Evolutionary conservation across 2,113 vertebrate species (phyloP).

Genomic region (Planiliza haematocheilus): DNA sequence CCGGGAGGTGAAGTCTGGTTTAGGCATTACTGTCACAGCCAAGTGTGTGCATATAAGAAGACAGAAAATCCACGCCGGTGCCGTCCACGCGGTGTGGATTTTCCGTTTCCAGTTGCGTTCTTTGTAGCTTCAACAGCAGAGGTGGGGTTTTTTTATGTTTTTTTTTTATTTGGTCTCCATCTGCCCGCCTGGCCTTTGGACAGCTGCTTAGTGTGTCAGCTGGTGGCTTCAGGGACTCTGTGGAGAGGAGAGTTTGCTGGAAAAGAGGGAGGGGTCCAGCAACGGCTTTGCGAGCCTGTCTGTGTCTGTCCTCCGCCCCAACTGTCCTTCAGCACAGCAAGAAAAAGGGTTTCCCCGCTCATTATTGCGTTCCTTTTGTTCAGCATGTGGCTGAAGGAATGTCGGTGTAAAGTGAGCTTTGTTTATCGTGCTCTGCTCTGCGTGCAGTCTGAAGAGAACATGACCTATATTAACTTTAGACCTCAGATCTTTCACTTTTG

Average conservation of each 20-base stretch:
- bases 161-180: slow-evolving; percentile 57
- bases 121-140: slow-evolving; percentile 29
- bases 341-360: slow-evolving; percentile 42
- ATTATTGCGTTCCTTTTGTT: slow-evolving; percentile 57
- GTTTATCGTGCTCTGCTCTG: slow-evolving; percentile 32
- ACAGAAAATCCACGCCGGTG: slow-evolving; percentile 18
- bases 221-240: slow-evolving; percentile 74
- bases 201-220: slow-evolving; percentile 85
- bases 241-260: slow-evolving; percentile 56
- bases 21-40: slow-evolving; percentile 73
- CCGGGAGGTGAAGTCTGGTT: slow-evolving; percentile 77
- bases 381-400: slow-evolving; percentile 47
- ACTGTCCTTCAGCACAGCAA: slow-evolving; percentile 54
- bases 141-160: background rate
- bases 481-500: slow-evolving; percentile 34
- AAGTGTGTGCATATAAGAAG: slow-evolving; percentile 16
- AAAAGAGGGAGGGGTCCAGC: slow-evolving; percentile 70
- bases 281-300: slow-evolving; percentile 52
- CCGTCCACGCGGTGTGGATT: slow-evolving; percentile 8
- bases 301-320: slow-evolving; percentile 45
- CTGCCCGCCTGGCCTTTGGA: slow-evolving; percentile 68
- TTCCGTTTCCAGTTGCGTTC: slow-evolving; percentile 2
- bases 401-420: slow-evolving; percentile 45
- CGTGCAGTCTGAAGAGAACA: slow-evolving; percentile 26
- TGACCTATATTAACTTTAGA: slow-evolving; percentile 58